phyloP scores from a whole-genome alignment of 2,113 vertebrate genomes.

The Myotis brandtii region DNA sequence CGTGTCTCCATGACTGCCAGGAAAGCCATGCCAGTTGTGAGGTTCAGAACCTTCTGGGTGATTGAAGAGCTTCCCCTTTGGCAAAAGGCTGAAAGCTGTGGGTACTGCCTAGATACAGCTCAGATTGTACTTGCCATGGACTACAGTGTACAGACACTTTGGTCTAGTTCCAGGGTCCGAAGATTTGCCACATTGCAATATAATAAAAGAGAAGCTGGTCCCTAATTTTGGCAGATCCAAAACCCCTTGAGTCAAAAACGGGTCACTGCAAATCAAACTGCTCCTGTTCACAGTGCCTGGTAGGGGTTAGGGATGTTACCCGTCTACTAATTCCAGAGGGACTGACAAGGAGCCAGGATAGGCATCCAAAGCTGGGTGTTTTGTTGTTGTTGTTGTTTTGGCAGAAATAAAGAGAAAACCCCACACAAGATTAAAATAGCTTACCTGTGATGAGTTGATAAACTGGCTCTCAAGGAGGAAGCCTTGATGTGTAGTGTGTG shows the following conservation, averaged over 20 bases:
- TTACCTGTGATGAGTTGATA: neutral
- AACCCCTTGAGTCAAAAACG: neutral
- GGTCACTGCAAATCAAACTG: neutral
- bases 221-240: neutral
- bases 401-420: neutral
- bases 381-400: neutral
- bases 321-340: neutral
- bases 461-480: neutral
- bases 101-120: neutral
- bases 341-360: neutral
- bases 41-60: neutral
- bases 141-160: neutral
- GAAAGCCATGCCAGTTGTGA: neutral
- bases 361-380: neutral
- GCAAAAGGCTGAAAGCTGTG: neutral
- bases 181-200: neutral
- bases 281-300: too few species aligned
- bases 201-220: neutral
- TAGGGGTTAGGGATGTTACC: neutral
- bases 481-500: neutral
- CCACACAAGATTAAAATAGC: neutral
- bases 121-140: neutral
- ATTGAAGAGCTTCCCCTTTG: neutral
- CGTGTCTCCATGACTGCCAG: fast-evolving
- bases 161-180: neutral